Conservation (phyloP, 2,113 vertebrate species). For the Shinisaurus crocodilurus region DNA sequence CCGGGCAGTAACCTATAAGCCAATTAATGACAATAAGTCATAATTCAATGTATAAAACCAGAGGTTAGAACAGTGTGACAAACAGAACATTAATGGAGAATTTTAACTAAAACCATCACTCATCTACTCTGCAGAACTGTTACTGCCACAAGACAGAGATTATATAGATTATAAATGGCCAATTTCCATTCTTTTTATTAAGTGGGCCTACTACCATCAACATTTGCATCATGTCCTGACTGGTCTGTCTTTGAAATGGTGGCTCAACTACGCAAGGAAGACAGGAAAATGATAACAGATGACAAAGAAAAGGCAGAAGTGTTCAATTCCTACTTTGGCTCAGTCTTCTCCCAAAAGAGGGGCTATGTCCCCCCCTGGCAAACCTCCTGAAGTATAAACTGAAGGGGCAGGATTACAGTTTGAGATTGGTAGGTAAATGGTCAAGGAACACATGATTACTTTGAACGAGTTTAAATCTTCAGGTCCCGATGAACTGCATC, state of each 20-base stretch:
- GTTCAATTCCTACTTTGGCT: no score
- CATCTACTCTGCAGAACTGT: background rate
- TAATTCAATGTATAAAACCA: slow-evolving; percentile 2
- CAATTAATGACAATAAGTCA: background rate
- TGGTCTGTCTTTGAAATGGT: background rate
- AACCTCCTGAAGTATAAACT: no score
- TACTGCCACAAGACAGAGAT: background rate
- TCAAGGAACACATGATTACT: no score
- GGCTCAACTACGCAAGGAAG: no score
- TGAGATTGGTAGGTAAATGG: no score
- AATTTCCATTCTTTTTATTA: slow-evolving; percentile 1
- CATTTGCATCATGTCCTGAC: background rate
- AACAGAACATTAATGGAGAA: background rate
- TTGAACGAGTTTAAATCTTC: no score
- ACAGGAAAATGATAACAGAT: no score
- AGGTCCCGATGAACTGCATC: no score
- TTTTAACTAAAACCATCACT: slow-evolving; percentile 2
- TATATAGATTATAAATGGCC: background rate
- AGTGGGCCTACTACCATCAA: background rate
- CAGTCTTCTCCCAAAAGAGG: no score
- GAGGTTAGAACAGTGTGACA: background rate
- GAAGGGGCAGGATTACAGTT: no score
- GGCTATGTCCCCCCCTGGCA: no score
- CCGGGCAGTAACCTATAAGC: background rate
- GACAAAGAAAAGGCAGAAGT: no score